Evolutionary conservation across 2,888 invertebrate species (phyloP).

Genomic region (Villa cingulata): DNA sequence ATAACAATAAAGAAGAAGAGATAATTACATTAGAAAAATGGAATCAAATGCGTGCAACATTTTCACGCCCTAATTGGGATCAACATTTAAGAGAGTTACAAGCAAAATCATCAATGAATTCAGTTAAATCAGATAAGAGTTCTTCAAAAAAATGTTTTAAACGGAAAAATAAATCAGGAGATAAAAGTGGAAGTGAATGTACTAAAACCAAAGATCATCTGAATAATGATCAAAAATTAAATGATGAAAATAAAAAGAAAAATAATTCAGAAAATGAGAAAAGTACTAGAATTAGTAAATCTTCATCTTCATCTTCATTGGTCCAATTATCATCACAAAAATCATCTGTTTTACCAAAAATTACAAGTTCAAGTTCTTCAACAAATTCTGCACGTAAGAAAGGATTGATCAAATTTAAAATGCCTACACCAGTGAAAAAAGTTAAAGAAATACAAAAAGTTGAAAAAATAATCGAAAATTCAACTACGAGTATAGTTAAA

Average conservation of each 20-base stretch:
- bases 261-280: neutral
- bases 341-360: no score
- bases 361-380: no score
- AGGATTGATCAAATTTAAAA: slow-evolving; percentile 3
- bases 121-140: slow-evolving; percentile 12
- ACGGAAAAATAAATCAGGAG: slow-evolving; percentile 14
- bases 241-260: no score
- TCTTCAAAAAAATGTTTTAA: no score
- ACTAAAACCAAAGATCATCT: no score
- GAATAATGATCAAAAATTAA: no score
- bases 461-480: no score
- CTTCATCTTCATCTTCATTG: neutral
- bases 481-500: neutral
- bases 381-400: no score
- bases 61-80: slow-evolving; percentile 23
- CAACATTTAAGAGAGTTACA: slow-evolving; percentile 28
- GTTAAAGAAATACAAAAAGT: neutral
- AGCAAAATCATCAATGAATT: slow-evolving; percentile 15
- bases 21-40: slow-evolving; percentile 20
- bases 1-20: slow-evolving; percentile 1
- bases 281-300: neutral
- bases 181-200: no score
- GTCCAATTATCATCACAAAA: neutral
- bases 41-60: slow-evolving; percentile 21
- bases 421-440: slow-evolving; percentile 2